Conservation (phyloP, 2,113 vertebrate genomes). For the Ciconia stormi region DNA sequence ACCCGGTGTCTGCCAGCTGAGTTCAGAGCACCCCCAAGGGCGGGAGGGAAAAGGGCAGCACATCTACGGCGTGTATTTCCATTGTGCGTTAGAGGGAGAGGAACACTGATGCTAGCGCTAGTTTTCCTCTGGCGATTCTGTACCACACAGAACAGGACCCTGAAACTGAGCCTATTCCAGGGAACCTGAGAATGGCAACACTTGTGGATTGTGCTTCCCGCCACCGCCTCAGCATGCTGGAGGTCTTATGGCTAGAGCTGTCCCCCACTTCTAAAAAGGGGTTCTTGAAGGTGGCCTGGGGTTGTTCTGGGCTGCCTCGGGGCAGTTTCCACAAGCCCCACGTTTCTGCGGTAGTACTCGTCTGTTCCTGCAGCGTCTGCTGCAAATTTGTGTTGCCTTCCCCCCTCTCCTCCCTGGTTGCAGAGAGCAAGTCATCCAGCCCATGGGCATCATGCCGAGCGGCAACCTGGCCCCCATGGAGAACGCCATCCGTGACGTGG, state of each 20-base stretch:
- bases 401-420: background rate
- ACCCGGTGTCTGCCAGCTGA: background rate
- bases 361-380: background rate
- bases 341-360: accelerated
- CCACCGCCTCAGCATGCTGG: accelerated
- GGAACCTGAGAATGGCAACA: background rate
- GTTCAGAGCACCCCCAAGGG: background rate
- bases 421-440: slow-evolving; percentile 88
- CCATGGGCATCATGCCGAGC: slow-evolving; percentile 86
- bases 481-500: slow-evolving; percentile 69
- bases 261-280: accelerated
- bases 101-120: accelerated
- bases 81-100: background rate
- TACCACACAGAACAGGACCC: background rate
- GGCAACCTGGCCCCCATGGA: slow-evolving; percentile 86
- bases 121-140: background rate
- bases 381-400: background rate
- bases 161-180: background rate
- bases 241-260: background rate
- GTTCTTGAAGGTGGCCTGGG: too few relatives aligned
- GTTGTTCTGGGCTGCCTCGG: background rate
- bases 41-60: background rate
- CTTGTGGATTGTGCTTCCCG: background rate
- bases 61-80: background rate
- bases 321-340: accelerated